A percentile compares a stretch with the other conserved stretches of the same genome.
These are phyloP conservation scores for Chrysaora quinquecirrha DNA, from an alignment of 30 jellyfish, hydroid and myxozoan species.

Conservation along the genomic window DNA sequence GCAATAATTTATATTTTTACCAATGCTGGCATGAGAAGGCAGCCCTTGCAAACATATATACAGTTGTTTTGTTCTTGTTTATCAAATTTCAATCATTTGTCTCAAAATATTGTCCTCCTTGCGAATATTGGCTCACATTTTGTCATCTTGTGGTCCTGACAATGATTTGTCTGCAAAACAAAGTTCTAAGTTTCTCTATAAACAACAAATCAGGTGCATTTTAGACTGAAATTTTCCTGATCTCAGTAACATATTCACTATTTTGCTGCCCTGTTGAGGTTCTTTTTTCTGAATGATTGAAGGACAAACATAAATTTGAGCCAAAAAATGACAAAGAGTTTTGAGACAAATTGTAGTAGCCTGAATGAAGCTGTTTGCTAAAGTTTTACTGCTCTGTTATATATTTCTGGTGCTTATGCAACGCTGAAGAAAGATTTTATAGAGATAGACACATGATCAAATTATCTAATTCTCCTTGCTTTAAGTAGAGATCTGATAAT, in stretches of 20 bases:
- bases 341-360: slow-evolving; percentile 12
- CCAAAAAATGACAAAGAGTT: slow-evolving; percentile 12
- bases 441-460: slow-evolving; percentile 3
- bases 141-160: slow-evolving; percentile 10
- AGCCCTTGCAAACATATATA: slow-evolving; percentile 11
- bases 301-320: not conserved
- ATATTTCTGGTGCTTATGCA: slow-evolving; percentile 5
- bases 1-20: slow-evolving; percentile 3
- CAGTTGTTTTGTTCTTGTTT: slow-evolving; percentile 19
- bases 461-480: not conserved
- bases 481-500: not conserved
- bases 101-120: slow-evolving; percentile 8
- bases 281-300: slow-evolving; percentile 14
- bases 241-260: slow-evolving; percentile 7
- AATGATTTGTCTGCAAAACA: slow-evolving; percentile 14
- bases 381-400: slow-evolving; percentile 2
- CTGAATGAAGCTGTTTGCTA: slow-evolving; percentile 8
- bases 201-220: slow-evolving; percentile 2
- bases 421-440: slow-evolving; percentile 3
- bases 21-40: slow-evolving; percentile 10
- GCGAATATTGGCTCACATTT: slow-evolving; percentile 14
- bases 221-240: slow-evolving; percentile 4
- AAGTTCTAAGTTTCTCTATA: slow-evolving; percentile 1
- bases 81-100: slow-evolving; percentile 2
- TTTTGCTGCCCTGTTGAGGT: slow-evolving; percentile 13